Conservation (phyloP, 2,888 invertebrate species). For the Cerceris ruficornis region DNA sequence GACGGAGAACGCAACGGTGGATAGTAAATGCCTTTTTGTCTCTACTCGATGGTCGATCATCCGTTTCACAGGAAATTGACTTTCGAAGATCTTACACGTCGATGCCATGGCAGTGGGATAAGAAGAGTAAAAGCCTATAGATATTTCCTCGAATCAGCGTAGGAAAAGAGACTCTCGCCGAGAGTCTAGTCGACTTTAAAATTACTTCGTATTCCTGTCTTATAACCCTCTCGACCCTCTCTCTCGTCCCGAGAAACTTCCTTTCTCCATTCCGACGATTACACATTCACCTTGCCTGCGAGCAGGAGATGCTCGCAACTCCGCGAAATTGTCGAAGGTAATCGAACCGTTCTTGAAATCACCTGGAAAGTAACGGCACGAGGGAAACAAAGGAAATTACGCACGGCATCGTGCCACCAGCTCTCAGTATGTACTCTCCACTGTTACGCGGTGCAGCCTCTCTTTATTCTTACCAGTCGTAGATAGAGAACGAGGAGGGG, state of each 20-base stretch:
- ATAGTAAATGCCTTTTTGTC: slow-evolving; percentile 28
- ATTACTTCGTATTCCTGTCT: slow-evolving; percentile 35
- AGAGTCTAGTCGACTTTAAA: slow-evolving; percentile 44
- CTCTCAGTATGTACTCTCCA: slow-evolving; percentile 23
- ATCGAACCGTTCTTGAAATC: slow-evolving; percentile 65
- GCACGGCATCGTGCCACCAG: slow-evolving; percentile 58
- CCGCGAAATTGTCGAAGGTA: slow-evolving; percentile 62
- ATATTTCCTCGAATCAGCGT: slow-evolving; percentile 44
- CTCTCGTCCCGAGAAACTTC: neutral
- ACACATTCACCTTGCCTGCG: slow-evolving; percentile 48
- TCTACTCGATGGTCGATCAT: slow-evolving; percentile 8
- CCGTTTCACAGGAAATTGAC: slow-evolving; percentile 39
- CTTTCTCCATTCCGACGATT: slow-evolving; percentile 52
- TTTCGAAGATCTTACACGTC: slow-evolving; percentile 43
- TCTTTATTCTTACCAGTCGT: slow-evolving; percentile 36
- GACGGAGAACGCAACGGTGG: slow-evolving; percentile 1
- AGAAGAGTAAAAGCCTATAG: slow-evolving; percentile 36
- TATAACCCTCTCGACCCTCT: neutral
- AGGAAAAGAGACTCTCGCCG: slow-evolving; percentile 17
- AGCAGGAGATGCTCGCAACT: slow-evolving; percentile 38
- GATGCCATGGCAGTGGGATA: slow-evolving; percentile 11
- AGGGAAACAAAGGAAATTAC: slow-evolving; percentile 68
- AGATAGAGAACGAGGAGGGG: neutral
- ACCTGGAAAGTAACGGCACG: slow-evolving; percentile 58
- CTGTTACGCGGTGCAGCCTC: slow-evolving; percentile 21